phyloP scores from a whole-genome alignment of 2,888 invertebrate species.

The Mythimna pallens region DNA sequence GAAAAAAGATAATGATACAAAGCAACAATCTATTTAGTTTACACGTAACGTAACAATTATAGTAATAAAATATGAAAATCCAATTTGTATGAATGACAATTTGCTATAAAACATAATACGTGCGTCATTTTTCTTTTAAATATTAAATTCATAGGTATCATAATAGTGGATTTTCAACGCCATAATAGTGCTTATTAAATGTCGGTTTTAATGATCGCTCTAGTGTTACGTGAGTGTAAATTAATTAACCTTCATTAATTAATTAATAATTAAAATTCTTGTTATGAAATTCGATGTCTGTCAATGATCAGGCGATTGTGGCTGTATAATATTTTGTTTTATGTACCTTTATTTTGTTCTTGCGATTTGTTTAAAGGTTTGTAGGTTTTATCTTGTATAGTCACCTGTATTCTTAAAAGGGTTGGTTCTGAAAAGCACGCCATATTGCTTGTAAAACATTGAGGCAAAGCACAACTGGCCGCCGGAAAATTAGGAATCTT shows the following conservation, averaged over 20 bases:
- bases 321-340: neutral
- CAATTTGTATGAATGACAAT: slow-evolving; percentile 30
- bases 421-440: no score
- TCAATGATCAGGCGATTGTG: slow-evolving; percentile 7
- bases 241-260: slow-evolving; percentile 48
- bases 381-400: no score
- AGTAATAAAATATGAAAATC: slow-evolving; percentile 18
- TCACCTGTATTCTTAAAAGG: no score
- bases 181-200: slow-evolving; percentile 40
- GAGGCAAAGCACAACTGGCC: no score
- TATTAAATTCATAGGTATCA: slow-evolving; percentile 36
- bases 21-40: no score
- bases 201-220: slow-evolving; percentile 42
- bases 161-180: slow-evolving; percentile 31
- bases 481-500: no score
- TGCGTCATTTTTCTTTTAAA: slow-evolving; percentile 13
- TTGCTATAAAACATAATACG: neutral
- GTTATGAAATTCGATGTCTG: slow-evolving; percentile 14
- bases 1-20: no score
- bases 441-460: no score
- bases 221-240: slow-evolving; percentile 34
- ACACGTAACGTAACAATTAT: no score
- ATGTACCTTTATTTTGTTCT: neutral
- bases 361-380: neutral
- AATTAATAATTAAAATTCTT: slow-evolving; percentile 44